Conservation (phyloP, 2,113 vertebrate genomes). For the Aptenodytes patagonicus region DNA sequence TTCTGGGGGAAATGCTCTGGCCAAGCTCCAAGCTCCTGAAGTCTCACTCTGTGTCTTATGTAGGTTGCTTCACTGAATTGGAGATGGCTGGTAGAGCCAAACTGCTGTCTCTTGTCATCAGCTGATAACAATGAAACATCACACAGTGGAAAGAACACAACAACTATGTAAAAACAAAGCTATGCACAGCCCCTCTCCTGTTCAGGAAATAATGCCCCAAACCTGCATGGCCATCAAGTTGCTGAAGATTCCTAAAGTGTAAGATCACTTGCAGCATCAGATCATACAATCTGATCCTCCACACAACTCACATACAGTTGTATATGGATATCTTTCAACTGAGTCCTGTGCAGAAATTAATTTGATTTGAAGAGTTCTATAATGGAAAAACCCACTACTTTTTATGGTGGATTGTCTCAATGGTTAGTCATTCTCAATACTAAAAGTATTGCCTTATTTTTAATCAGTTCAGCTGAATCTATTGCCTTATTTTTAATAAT, state of each 20-base stretch:
- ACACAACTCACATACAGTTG: fast-evolving
- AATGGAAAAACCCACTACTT: background rate
- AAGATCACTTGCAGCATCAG: background rate
- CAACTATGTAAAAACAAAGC: background rate
- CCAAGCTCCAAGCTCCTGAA: background rate
- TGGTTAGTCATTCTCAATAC: background rate
- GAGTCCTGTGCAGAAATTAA: background rate
- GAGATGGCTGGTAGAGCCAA: background rate
- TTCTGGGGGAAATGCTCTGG: background rate
- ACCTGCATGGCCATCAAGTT: background rate
- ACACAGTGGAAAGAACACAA: background rate
- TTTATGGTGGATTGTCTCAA: background rate
- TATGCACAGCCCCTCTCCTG: fast-evolving
- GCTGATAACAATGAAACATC: background rate
- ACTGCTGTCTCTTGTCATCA: background rate
- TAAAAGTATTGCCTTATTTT: background rate
- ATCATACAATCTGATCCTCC: background rate
- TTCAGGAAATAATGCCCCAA: background rate
- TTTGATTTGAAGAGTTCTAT: background rate
- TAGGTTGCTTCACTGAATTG: background rate
- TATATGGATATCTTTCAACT: background rate
- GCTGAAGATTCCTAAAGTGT: background rate
- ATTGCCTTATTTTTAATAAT: background rate
- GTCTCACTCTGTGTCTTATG: background rate
- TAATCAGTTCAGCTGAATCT: background rate